Conservation (phyloP, 2,113 vertebrate genomes). For the Mystacornis crossleyi region DNA sequence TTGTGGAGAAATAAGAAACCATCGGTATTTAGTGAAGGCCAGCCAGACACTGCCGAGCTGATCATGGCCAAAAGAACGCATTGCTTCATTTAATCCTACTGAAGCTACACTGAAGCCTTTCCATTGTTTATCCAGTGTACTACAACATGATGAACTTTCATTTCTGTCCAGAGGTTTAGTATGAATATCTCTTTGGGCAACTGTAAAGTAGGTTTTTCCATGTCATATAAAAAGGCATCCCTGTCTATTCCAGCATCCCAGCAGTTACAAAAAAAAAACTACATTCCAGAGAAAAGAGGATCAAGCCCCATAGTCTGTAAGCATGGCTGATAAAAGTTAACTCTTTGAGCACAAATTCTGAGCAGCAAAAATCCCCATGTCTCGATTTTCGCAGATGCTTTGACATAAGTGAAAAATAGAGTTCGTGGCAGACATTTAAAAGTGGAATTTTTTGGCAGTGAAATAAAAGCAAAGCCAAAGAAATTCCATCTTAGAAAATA, state of each 20-base stretch:
- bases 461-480: background rate
- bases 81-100: constrained; percentile 36
- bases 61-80: background rate
- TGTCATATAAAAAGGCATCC: background rate
- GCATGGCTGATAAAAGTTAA: background rate
- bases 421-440: background rate
- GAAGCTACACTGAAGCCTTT: background rate
- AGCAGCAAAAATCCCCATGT: background rate
- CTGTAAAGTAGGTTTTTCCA: background rate
- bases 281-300: background rate
- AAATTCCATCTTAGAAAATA: background rate
- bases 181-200: background rate
- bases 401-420: background rate
- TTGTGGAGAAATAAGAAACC: constrained; percentile 42
- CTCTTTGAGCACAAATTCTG: background rate
- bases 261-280: background rate
- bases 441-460: background rate
- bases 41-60: background rate
- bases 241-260: background rate
- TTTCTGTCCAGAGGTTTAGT: background rate
- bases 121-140: background rate
- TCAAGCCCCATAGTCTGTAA: background rate
- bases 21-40: constrained; percentile 21
- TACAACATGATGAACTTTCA: background rate
- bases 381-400: background rate